Base-by-base conservation (phyloP, 2,113 vertebrate genomes). In the Neopipo cinnamomea region DNA sequence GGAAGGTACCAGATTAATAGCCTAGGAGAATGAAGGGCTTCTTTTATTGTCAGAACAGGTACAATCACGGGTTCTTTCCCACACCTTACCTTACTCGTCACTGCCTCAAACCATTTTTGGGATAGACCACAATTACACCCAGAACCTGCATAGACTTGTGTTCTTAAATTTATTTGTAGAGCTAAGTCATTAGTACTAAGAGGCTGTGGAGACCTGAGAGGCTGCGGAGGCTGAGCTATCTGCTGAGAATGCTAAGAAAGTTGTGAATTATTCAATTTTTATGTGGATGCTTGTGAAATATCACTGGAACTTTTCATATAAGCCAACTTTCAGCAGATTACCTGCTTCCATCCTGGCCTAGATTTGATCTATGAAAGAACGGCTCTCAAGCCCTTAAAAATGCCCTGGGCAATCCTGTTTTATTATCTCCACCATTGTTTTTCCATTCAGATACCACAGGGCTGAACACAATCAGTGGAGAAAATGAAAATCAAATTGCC, bases 401-500 rank as follows among this genome's bases (percentile, higher is more conserved):
- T 94, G 90, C 95, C 88, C 83, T 58, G 70, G 92, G 95, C 95
- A 91, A 95, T 95, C 88, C 92, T 80, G 37, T 92, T 61, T 88
- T 95, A 95, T 93, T 96, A 96, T 96, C 93, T 96, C 79, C 82
- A 61, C 96, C 93, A 92, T 92, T 96, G 95, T 96, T 96, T 96
- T 96, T 94, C 83, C 88, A 94, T 95, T 84, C 91, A 96, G 93
- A 97, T 96, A 96, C 88, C 88, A 96, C 80, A 93, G 92, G 93
- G 95, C 94, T 96, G 96, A 95, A 86, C 88, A 96, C 95, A 95
- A 94, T 96, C 92, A 94, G 90, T 31, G 19, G 95, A 97, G 96
- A 97, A 97, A 97, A 97, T 97, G 95, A 96, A 96, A 96, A 97
- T 95, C 83, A 96, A 96, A 96, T 97, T 96, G 95, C 95, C 70